phyloP scores from a whole-genome alignment of 2,888 invertebrate species.

The Tinea pellionella region DNA sequence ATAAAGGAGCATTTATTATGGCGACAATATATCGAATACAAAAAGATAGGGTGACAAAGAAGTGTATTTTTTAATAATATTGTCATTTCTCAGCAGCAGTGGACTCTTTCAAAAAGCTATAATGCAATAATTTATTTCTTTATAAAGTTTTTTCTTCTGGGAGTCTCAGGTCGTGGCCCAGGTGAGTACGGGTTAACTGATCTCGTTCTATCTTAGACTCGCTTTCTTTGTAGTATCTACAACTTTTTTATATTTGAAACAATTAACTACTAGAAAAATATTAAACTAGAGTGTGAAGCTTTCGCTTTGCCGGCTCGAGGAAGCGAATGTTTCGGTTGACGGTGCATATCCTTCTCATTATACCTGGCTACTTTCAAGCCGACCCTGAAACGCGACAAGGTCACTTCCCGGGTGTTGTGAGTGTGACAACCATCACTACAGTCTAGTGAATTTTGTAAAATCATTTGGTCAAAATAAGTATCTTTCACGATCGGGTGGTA shows the following conservation, averaged over 20 bases:
- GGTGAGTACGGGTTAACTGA: slow-evolving; percentile 58
- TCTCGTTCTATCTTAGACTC: not conserved
- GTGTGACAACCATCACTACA: too few species aligned
- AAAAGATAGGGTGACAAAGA: slow-evolving; percentile 70
- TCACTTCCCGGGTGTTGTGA: too few species aligned
- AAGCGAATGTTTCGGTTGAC: too few species aligned
- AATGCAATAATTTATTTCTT: slow-evolving; percentile 69
- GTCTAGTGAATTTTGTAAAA: too few species aligned
- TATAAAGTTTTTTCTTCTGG: slow-evolving; percentile 65
- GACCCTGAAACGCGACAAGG: too few species aligned
- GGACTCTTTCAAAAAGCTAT: slow-evolving; percentile 70
- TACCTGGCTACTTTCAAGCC: too few species aligned
- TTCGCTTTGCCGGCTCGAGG: too few species aligned
- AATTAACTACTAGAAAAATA: not conserved
- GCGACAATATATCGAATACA: slow-evolving; percentile 69
- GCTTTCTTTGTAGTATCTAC: slow-evolving; percentile 10
- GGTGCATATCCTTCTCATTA: too few species aligned
- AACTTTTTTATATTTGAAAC: not conserved
- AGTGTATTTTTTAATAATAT: slow-evolving; percentile 69
- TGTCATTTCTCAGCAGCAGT: slow-evolving; percentile 70
- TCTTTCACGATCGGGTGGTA: too few species aligned
- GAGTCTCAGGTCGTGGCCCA: slow-evolving; percentile 46
- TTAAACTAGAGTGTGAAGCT: too few species aligned
- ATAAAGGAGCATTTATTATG: slow-evolving; percentile 69
- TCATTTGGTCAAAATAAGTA: too few species aligned